Conservation (phyloP, 2,113 vertebrate species). For the Chrysochloris asiatica region DNA sequence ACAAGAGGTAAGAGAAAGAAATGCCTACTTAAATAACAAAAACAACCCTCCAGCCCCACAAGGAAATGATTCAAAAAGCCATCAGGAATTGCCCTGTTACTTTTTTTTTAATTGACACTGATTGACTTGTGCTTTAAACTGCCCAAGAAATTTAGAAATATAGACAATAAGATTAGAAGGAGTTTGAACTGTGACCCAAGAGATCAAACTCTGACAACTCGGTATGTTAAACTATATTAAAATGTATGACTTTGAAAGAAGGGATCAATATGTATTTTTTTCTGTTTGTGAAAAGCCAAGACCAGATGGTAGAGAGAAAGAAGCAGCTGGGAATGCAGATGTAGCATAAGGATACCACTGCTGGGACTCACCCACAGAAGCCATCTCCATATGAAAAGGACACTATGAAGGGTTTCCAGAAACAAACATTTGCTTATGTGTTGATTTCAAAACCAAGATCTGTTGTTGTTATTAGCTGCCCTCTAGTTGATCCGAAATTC, state of each 20-base stretch:
- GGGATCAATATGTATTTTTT: slow-evolving; percentile 67
- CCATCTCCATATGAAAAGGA: neutral
- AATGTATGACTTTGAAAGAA: slow-evolving; percentile 74
- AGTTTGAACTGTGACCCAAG: slow-evolving; percentile 78
- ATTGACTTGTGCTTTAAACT: slow-evolving; percentile 28
- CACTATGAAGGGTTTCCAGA: neutral
- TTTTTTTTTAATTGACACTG: slow-evolving; percentile 2
- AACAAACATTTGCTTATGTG: neutral
- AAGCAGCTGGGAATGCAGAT: neutral
- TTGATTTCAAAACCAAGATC: slow-evolving; percentile 1
- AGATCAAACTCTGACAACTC: slow-evolving; percentile 78
- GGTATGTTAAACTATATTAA: slow-evolving; percentile 81
- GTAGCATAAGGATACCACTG: fast-evolving
- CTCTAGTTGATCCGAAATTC: neutral
- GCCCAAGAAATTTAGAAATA: slow-evolving; percentile 56
- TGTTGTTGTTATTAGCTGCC: neutral
- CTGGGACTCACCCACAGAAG: fast-evolving
- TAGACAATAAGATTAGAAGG: slow-evolving; percentile 76
- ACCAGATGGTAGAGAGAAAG: slow-evolving; percentile 17
- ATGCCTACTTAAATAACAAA: neutral
- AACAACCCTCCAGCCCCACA: neutral
- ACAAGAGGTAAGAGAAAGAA: neutral
- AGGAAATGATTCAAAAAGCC: neutral
- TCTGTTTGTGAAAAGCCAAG: slow-evolving; percentile 18
- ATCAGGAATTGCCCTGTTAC: neutral